phyloP scores from a whole-genome alignment of 2,888 invertebrate genomes.

The Brachypterus glaber region DNA sequence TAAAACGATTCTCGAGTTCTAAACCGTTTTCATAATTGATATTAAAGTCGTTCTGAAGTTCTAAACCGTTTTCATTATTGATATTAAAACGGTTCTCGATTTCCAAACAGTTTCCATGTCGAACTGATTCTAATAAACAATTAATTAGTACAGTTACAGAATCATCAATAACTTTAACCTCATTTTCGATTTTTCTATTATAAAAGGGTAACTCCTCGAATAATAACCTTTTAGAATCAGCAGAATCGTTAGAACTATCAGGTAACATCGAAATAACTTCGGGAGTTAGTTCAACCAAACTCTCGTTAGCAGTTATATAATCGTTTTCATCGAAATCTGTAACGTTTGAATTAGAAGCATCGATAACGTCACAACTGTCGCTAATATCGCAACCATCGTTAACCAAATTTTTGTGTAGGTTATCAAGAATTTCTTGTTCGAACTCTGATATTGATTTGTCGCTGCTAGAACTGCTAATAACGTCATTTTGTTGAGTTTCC shows the following conservation, averaged over 20 bases:
- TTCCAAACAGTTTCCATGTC: too few species aligned
- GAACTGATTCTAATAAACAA: too few species aligned
- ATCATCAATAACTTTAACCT: constrained; percentile 10
- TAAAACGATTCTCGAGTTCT: too few species aligned
- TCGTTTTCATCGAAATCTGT: constrained; percentile 19
- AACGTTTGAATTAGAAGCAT: background rate
- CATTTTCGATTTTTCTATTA: constrained; percentile 5
- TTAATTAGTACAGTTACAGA: too few species aligned
- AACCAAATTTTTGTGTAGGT: constrained; percentile 23
- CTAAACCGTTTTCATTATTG: too few species aligned
- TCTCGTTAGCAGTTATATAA: constrained; percentile 19
- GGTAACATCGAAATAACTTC: constrained; percentile 15
- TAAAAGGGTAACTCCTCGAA: constrained; percentile 3
- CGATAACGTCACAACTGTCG: constrained; percentile 1
- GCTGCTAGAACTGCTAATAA: too few species aligned
- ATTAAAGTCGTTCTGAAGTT: too few species aligned
- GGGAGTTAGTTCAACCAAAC: constrained; percentile 20
- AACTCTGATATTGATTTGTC: too few species aligned
- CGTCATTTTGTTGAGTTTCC: too few species aligned
- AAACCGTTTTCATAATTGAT: too few species aligned
- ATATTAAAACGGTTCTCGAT: too few species aligned
- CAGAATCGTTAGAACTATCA: constrained; percentile 10
- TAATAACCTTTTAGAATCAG: constrained; percentile 1
- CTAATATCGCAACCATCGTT: constrained; percentile 10
- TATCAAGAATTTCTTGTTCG: constrained; percentile 23